phyloP scores from a whole-genome alignment of 2,888 invertebrate species.

The Brassicogethes aeneus region DNA sequence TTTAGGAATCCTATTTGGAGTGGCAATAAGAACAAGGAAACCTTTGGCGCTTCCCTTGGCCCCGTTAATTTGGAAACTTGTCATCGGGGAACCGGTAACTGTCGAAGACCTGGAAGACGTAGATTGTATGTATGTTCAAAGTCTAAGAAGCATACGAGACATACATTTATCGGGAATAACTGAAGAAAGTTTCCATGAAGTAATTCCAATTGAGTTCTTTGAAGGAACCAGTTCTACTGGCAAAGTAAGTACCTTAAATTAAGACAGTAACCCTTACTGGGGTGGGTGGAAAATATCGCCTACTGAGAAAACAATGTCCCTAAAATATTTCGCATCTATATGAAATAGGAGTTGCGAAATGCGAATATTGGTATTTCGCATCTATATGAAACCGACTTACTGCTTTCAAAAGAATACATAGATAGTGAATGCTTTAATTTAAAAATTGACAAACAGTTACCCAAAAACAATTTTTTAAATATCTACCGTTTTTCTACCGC shows the following conservation, averaged over 20 bases:
- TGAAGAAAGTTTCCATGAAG: conserved; percentile 50
- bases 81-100: conserved; percentile 49
- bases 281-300: not conserved
- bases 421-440: too few relatives aligned
- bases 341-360: too few relatives aligned
- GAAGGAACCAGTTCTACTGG: conserved; percentile 55
- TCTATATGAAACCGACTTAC: too few relatives aligned
- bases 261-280: too few relatives aligned
- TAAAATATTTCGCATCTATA: too few relatives aligned
- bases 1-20: conserved; percentile 51
- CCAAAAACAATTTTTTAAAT: too few relatives aligned
- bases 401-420: too few relatives aligned
- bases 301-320: too few relatives aligned
- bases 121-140: conserved; percentile 49
- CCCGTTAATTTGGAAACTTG: conserved; percentile 53
- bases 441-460: too few relatives aligned
- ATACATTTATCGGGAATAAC: conserved; percentile 52
- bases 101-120: conserved; percentile 55
- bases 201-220: conserved; percentile 53
- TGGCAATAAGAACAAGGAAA: conserved; percentile 57
- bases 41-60: conserved; percentile 55
- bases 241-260: conserved; percentile 33
- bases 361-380: too few relatives aligned
- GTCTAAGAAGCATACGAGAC: conserved; percentile 49
- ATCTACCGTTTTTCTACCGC: too few relatives aligned